phyloP scores from a whole-genome alignment of 1,140 invertebrate species.

The Lepeophtheirus salmonis region DNA sequence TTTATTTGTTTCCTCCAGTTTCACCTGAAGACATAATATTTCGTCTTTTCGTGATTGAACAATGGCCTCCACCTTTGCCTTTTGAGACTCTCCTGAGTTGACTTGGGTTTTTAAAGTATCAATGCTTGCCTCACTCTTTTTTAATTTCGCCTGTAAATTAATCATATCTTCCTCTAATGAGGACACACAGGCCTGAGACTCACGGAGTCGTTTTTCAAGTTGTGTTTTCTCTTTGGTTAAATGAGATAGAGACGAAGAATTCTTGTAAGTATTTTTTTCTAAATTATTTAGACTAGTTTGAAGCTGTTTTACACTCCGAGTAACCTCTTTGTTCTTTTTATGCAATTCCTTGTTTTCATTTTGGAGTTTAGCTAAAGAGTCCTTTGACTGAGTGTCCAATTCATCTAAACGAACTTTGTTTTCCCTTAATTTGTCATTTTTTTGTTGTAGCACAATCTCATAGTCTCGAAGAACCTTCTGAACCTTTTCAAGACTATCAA shows the following conservation, averaged over 20 bases:
- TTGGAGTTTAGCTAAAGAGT: conserved; percentile 1
- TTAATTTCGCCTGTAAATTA: neutral
- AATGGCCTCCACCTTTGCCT: neutral
- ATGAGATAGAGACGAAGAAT: neutral
- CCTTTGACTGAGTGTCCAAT: conserved; percentile 10
- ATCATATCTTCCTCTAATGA: neutral
- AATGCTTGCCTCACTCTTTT: neutral
- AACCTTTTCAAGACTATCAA: conserved; percentile 5
- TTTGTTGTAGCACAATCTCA: conserved; percentile 6
- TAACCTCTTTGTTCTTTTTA: neutral
- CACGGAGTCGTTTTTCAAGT: neutral
- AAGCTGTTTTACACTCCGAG: neutral
- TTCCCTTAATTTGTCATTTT: conserved; percentile 11
- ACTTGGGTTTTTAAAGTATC: neutral
- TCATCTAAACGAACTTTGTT: neutral
- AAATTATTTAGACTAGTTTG: neutral
- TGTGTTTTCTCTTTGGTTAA: neutral
- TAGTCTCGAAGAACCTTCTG: conserved; percentile 2
- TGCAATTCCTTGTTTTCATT: conserved; percentile 8
- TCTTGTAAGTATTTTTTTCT: neutral
- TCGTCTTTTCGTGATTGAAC: neutral
- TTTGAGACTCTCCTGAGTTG: neutral
- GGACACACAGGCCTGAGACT: neutral
- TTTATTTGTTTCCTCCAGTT: neutral
- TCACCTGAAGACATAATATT: neutral